Conservation (phyloP, 1,140 invertebrate genomes). For the Pogonognathellus flavescens region DNA sequence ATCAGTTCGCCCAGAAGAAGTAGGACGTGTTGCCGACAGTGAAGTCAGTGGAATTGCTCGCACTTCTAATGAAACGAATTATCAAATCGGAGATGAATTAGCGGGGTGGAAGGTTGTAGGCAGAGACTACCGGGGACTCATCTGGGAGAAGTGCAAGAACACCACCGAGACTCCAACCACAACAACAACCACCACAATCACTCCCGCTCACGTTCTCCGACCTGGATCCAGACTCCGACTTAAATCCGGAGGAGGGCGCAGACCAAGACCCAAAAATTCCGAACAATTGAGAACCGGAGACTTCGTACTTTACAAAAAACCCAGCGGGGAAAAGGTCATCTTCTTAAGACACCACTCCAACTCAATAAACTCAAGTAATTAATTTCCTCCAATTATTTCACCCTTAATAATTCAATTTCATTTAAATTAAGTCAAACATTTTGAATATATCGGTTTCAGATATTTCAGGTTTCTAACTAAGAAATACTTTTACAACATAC, state of each 20-base stretch:
- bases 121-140: conserved; percentile 14
- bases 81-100: background rate
- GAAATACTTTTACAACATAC: too few relatives aligned
- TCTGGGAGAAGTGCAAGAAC: conserved; percentile 30
- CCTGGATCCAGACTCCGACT: background rate
- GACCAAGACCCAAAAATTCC: background rate
- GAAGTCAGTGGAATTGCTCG: background rate
- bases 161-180: background rate
- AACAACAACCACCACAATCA: background rate
- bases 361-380: background rate
- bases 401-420: too few relatives aligned
- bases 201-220: too few relatives aligned
- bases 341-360: background rate
- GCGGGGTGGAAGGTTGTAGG: conserved; percentile 2
- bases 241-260: background rate
- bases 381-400: too few relatives aligned
- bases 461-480: too few relatives aligned
- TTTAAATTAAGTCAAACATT: too few relatives aligned
- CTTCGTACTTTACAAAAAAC: background rate
- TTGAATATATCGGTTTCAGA: too few relatives aligned
- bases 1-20: background rate
- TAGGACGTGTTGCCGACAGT: background rate
- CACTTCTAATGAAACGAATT: background rate
- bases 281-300: background rate
- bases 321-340: background rate